Conservation (phyloP, 2,888 invertebrate genomes). For the Cartodere bifasciata region DNA sequence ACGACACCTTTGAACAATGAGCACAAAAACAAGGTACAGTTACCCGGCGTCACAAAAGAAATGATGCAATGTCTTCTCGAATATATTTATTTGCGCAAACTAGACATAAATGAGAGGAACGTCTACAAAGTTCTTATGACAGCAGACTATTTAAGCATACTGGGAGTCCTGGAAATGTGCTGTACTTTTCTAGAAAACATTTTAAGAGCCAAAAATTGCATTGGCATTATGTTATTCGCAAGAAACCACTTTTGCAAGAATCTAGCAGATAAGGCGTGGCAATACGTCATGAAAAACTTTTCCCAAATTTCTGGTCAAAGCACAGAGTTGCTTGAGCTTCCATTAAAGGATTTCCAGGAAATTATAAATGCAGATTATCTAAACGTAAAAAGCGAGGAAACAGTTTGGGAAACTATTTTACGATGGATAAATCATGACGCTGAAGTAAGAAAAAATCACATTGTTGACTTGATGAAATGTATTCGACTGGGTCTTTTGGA, state of each 20-base stretch:
- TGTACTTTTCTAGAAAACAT: constrained; percentile 59
- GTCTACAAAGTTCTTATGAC: constrained; percentile 71
- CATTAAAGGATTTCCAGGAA: constrained; percentile 58
- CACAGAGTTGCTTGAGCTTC: constrained; percentile 59
- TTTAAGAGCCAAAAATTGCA: constrained; percentile 65
- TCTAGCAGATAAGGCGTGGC: constrained; percentile 49
- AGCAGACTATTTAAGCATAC: constrained; percentile 79
- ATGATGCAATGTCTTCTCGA: constrained; percentile 69
- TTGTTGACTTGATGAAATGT: constrained; percentile 67
- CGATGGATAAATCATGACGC: constrained; percentile 78
- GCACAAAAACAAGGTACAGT: constrained; percentile 49
- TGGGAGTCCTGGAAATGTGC: constrained; percentile 70
- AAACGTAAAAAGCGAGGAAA: constrained; percentile 78
- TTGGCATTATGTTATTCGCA: constrained; percentile 76
- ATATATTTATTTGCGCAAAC: constrained; percentile 72
- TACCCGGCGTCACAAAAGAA: constrained; percentile 65
- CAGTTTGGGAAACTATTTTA: constrained; percentile 74
- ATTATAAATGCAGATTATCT: constrained; percentile 74
- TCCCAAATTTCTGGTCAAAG: constrained; percentile 59
- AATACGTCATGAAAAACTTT: constrained; percentile 54
- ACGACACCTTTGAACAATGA: constrained; percentile 66
- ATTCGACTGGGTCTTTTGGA: constrained; percentile 74
- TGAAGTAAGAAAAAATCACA: constrained; percentile 55
- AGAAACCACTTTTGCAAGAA: constrained; percentile 61
- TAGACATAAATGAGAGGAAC: constrained; percentile 63